Conservation (phyloP, 2,888 invertebrate genomes). For the Metalampra italica region DNA sequence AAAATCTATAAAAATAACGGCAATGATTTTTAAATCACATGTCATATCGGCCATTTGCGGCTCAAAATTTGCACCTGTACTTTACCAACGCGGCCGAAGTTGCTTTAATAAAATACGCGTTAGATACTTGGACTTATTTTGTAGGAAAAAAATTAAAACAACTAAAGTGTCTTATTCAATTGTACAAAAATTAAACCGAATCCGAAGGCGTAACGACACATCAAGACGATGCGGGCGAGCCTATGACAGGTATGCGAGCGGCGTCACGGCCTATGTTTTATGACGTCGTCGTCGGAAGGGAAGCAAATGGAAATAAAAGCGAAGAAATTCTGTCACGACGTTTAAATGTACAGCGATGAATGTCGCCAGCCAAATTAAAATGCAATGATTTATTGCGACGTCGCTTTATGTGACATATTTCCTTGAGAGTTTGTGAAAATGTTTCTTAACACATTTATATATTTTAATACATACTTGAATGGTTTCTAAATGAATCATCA, state of each 20-base stretch:
- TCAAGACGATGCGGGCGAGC: conserved; percentile 27
- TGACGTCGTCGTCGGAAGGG: conserved; percentile 31
- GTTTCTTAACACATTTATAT: neutral
- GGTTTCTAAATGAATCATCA: neutral
- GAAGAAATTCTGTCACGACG: conserved; percentile 46
- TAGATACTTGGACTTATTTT: no score
- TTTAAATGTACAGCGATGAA: conserved; percentile 44
- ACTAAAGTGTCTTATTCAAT: conserved; percentile 4
- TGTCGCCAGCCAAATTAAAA: conserved; percentile 59
- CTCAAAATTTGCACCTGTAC: no score
- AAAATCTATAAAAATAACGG: no score
- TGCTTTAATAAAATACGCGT: neutral
- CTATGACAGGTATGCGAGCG: conserved; percentile 35
- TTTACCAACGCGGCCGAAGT: no score
- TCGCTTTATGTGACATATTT: conserved; percentile 25
- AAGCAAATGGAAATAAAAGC: conserved; percentile 47
- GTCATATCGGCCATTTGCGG: no score
- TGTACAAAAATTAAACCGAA: conserved; percentile 13
- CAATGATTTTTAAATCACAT: no score
- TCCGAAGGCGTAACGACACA: conserved; percentile 17
- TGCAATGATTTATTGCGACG: conserved; percentile 50
- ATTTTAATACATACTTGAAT: neutral
- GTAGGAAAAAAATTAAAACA: neutral
- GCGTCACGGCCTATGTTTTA: conserved; percentile 51
- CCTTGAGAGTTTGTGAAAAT: neutral